Evolutionary conservation across 2,888 invertebrate species (phyloP), one percentile per base, ranked within the genome.

Genomic region (Himalopsyche kuldschensis): DNA sequence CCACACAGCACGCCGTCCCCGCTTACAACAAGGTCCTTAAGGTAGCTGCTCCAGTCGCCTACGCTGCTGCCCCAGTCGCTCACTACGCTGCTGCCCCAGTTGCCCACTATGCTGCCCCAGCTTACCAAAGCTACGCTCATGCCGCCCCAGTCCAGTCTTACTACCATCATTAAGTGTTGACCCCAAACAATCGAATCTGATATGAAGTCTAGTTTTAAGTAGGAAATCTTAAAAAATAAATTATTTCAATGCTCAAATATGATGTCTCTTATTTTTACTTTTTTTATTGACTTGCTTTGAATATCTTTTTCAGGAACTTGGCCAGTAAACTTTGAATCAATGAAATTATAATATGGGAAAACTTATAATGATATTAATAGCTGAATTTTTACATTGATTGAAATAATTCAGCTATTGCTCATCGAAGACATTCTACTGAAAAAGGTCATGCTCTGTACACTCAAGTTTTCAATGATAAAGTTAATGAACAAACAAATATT

Each of bases 11-110:
- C n/a, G n/a, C 80, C 63, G 84, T 82, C 20, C 55, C n/a, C n/a
- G n/a, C n/a, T n/a, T n/a, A n/a, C n/a, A n/a, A n/a, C 78, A 82
- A 85, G 80, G 86, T 87, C 27, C 46, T 79, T 17, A 79, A 84
- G 46, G 80, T 75, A 0, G 78, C 80, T 20, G 78, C 81, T n/a
- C n/a, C n/a, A n/a, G n/a, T n/a, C n/a, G n/a, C n/a, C n/a, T 77
- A 55, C 55, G 77, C 75, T 3, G 55, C 84, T 24, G 83, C 77
- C 46, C 80, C 35, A 20, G 47, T 48, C 0, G 76, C 75, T 27
- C 77, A 80, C 63, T 55, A 80, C 15, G 48, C 79, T 4, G 76
- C 76, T 31, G 69, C 79, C 79, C 82, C 82, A 69, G 48, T 75
- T 69, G 24, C 35, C 69, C 83, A 63, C 8, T 79, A 80, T 20